Evolutionary conservation across 1,140 invertebrate species (phyloP).

Genomic region (Leucophenga varia): DNA sequence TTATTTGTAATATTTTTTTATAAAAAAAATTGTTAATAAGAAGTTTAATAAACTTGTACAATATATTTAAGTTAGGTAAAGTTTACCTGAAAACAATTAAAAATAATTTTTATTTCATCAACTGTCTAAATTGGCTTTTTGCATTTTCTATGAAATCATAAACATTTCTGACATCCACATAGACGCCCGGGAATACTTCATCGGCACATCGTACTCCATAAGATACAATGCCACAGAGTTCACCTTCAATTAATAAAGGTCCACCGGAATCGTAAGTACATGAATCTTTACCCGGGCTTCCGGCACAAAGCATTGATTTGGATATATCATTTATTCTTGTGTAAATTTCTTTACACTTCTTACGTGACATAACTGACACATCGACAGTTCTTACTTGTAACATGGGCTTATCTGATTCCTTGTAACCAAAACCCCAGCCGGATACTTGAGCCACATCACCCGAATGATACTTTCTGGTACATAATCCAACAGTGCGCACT

Average conservation of each 20-base stretch:
- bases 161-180: conserved; percentile 63
- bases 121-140: too few species aligned
- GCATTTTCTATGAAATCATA: too few species aligned
- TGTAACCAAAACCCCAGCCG: conserved; percentile 38
- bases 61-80: too few species aligned
- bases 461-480: background rate
- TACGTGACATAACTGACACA: background rate
- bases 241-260: conserved; percentile 44
- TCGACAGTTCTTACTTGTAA: background rate
- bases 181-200: conserved; percentile 60
- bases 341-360: background rate
- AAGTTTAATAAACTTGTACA: too few species aligned
- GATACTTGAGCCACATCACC: conserved; percentile 30
- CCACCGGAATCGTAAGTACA: conserved; percentile 56
- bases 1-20: too few species aligned
- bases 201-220: conserved; percentile 59
- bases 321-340: conserved; percentile 5
- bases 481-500: too few species aligned
- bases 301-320: conserved; percentile 48
- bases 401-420: background rate
- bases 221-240: conserved; percentile 61
- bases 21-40: too few species aligned
- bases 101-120: too few species aligned
- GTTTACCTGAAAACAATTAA: too few species aligned
- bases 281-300: conserved; percentile 10